Percentiles rank a stretch among this genome's conserved stretches.
These are phyloP conservation scores for Oscheius sp. DNA, from an alignment of 2,888 invertebrate species.

Conservation along the genomic window DNA sequence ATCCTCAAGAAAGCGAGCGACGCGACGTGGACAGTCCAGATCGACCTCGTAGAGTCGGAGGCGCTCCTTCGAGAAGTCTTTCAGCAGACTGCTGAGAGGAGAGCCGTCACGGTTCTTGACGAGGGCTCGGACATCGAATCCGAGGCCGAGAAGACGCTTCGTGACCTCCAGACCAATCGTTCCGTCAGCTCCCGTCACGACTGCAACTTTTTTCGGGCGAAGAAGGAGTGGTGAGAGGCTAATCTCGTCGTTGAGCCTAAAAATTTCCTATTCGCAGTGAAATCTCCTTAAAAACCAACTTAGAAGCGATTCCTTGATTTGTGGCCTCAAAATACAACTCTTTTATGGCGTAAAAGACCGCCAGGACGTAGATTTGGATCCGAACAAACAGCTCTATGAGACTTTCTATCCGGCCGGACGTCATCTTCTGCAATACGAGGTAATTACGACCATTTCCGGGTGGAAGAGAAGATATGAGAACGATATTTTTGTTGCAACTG, in stretches of 20 bases:
- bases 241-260: slow-evolving; percentile 19
- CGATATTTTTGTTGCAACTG: no score
- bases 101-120: slow-evolving; percentile 12
- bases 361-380: slow-evolving; percentile 45
- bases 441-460: background rate
- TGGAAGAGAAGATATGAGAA: no score
- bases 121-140: slow-evolving; percentile 25
- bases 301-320: slow-evolving; percentile 18
- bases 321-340: slow-evolving; percentile 42
- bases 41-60: slow-evolving; percentile 21
- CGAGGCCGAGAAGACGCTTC: slow-evolving; percentile 2
- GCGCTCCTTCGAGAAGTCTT: background rate
- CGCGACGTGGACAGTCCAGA: slow-evolving; percentile 12
- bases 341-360: slow-evolving; percentile 40
- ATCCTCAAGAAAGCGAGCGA: background rate
- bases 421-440: background rate
- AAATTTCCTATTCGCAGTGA: background rate
- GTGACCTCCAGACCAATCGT: slow-evolving; percentile 32
- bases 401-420: background rate
- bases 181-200: slow-evolving; percentile 38
- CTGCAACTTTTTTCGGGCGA: slow-evolving; percentile 12
- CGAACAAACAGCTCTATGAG: slow-evolving; percentile 33
- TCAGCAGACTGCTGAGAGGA: background rate
- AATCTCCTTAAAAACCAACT: background rate
- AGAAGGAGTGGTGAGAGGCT: background rate